These are phyloP conservation scores for Onychorhynchus coronatus DNA, from an alignment of 2,113 vertebrate genomes.

Conservation along the genomic window DNA sequence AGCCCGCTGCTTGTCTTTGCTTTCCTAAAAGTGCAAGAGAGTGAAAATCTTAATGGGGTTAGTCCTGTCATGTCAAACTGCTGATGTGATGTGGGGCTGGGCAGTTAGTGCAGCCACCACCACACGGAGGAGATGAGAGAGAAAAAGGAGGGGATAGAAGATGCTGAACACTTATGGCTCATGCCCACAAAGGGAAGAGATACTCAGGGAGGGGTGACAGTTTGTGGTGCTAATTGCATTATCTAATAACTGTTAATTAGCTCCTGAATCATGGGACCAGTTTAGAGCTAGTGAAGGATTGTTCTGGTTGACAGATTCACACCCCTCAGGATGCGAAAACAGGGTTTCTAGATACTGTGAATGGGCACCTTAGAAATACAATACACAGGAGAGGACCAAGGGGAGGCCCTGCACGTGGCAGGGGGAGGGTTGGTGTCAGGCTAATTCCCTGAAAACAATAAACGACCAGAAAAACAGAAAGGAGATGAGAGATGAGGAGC, in stretches of 20 bases:
- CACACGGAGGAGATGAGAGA: background rate
- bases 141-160: background rate
- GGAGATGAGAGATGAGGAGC: background rate
- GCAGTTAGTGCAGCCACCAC: background rate
- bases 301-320: conserved; percentile 41
- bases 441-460: background rate
- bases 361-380: background rate
- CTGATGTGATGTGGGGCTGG: background rate
- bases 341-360: background rate
- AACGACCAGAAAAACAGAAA: background rate
- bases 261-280: conserved; percentile 5
- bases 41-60: background rate
- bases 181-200: background rate
- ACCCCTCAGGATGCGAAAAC: background rate
- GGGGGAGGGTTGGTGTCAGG: background rate
- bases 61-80: background rate
- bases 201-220: background rate
- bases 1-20: background rate
- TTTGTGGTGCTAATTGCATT: conserved; percentile 34
- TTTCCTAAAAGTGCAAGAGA: background rate
- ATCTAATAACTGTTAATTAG: conserved; percentile 58
- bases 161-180: background rate
- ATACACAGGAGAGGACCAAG: background rate
- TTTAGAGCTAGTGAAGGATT: background rate
- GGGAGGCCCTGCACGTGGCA: background rate